A percentile compares a stretch with the other conserved stretches of the same genome.
Evolutionary conservation across 2,888 invertebrate species (phyloP).

Genomic region (Acanthopleura granulata): DNA sequence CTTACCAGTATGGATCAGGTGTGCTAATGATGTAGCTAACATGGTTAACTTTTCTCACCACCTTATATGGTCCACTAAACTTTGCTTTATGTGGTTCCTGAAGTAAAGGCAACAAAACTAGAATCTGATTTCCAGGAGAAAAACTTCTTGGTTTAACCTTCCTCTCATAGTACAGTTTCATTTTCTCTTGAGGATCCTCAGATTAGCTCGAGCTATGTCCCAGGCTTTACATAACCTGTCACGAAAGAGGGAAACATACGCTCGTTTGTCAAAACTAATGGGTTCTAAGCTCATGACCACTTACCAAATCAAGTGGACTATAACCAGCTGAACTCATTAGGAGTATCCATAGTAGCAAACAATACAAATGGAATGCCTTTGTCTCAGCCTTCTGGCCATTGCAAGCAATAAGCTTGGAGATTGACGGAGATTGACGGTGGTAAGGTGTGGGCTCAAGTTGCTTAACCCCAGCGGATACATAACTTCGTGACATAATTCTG

Average conservation of each 20-base stretch:
- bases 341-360: neutral
- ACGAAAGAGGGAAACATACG: neutral
- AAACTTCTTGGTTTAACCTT: constrained; percentile 17
- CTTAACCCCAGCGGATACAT: constrained; percentile 19
- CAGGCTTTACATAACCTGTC: neutral
- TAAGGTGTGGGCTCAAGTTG: constrained; percentile 8
- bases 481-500: constrained; percentile 23
- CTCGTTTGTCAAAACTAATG: neutral
- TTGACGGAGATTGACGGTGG: constrained; percentile 19
- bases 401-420: neutral
- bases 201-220: neutral
- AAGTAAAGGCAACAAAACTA: constrained; percentile 24
- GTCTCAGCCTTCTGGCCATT: neutral
- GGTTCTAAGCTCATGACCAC: neutral
- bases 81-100: constrained; percentile 19
- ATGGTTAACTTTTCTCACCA: constrained; percentile 3
- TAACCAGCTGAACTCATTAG: neutral
- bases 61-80: neutral
- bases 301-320: neutral
- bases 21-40: constrained; percentile 27
- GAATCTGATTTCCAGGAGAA: constrained; percentile 35
- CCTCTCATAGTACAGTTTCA: too few relatives aligned
- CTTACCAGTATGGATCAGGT: constrained; percentile 23
- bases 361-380: constrained; percentile 12
- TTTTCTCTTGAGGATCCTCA: constrained; percentile 1